Percentiles rank a stretch among this genome's conserved stretches.
Conservation (phyloP, 2,888 invertebrate genomes). For the Torymus auratus region DNA sequence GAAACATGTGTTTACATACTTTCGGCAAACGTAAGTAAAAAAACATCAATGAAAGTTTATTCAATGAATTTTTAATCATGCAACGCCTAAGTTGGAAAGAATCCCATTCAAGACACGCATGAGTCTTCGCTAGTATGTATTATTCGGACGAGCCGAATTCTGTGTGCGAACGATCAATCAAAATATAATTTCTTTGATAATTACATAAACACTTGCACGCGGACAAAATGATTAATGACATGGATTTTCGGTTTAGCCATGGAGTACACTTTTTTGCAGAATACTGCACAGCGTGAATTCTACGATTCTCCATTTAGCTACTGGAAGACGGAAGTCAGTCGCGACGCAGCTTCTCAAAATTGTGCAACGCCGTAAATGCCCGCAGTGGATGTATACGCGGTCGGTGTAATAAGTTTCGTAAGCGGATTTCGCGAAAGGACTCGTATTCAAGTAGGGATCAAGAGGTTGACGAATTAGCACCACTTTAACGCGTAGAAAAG, state of each 20-base stretch:
- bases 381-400: no score
- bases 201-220: conserved; percentile 11
- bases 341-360: background rate
- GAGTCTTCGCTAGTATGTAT: background rate
- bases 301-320: background rate
- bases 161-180: conserved; percentile 32
- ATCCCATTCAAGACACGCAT: background rate
- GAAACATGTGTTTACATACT: no score
- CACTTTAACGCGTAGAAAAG: no score
- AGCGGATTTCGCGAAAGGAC: conserved; percentile 30
- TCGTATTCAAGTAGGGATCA: conserved; percentile 11
- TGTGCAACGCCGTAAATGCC: conserved; percentile 7
- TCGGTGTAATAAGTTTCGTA: conserved; percentile 18
- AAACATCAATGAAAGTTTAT: background rate
- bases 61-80: background rate
- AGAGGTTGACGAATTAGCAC: conserved; percentile 10
- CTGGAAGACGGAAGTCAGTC: conserved; percentile 30
- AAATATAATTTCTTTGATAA: conserved; percentile 11
- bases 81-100: background rate
- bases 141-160: background rate
- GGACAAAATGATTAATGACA: background rate
- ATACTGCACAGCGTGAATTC: background rate
- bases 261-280: background rate
- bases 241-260: background rate
- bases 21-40: no score